These are phyloP conservation scores for Mus spretus DNA, from an alignment of 2,797 vertebrate species.

Conservation along the genomic window DNA sequence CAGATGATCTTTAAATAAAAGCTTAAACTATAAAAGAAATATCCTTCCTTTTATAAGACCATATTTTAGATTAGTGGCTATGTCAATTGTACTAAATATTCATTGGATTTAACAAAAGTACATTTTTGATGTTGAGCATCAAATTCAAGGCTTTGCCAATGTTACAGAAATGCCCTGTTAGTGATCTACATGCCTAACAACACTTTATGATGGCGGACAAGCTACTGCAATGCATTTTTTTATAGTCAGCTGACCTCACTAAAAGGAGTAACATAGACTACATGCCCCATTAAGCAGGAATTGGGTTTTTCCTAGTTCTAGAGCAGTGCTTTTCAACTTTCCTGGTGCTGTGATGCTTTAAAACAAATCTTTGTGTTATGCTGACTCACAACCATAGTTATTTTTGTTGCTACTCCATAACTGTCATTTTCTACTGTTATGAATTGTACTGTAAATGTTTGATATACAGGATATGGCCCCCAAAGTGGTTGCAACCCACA, in stretches of 20 bases:
- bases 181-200: background rate
- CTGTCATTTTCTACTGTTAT: background rate
- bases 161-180: background rate
- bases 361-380: background rate
- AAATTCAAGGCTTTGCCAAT: background rate
- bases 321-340: background rate
- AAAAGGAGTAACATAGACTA: background rate
- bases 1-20: conserved; percentile 32
- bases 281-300: background rate
- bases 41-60: background rate
- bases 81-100: background rate
- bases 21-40: background rate
- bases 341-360: background rate
- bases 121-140: background rate
- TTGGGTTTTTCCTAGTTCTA: background rate
- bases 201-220: background rate
- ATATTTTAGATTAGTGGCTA: conserved; percentile 1
- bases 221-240: background rate
- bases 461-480: background rate
- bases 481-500: background rate
- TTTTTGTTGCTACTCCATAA: background rate
- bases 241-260: background rate
- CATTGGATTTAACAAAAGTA: background rate
- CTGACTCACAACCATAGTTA: background rate
- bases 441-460: background rate